A percentile compares a stretch with the other conserved stretches of the same genome.
These are phyloP conservation scores for Neolamprologus brichardi DNA, from an alignment of 2,113 vertebrate genomes.

Conservation along the genomic window DNA sequence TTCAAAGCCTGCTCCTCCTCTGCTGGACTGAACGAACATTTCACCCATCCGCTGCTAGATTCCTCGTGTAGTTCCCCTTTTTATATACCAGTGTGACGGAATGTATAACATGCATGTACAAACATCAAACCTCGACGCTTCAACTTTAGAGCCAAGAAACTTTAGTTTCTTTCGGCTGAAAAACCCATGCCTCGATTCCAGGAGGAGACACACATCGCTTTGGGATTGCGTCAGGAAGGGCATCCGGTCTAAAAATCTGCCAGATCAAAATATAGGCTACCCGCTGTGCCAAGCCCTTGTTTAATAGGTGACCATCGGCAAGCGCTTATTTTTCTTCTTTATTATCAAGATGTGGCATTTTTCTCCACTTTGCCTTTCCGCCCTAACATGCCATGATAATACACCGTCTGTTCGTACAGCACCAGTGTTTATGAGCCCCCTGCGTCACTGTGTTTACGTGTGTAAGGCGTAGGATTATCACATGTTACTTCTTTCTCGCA, in stretches of 20 bases:
- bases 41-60: background rate
- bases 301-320: background rate
- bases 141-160: background rate
- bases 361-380: background rate
- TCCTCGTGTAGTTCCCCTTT: background rate
- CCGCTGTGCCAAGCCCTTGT: background rate
- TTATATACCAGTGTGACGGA: background rate
- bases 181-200: background rate
- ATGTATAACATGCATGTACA: background rate
- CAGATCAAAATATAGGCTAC: background rate
- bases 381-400: background rate
- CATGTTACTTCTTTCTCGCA: background rate
- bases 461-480: background rate
- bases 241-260: background rate
- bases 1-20: slow-evolving; percentile 54
- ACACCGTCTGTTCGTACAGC: background rate
- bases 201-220: background rate
- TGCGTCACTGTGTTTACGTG: slow-evolving; percentile 37
- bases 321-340: background rate
- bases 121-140: background rate
- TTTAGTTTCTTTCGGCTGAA: background rate
- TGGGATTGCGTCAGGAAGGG: background rate
- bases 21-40: background rate
- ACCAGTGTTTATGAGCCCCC: background rate
- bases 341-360: background rate